Evolutionary conservation across 2,113 vertebrate genomes (phyloP), one percentile per base, ranked within the genome.

Genomic region (Catharus bicknelli): DNA sequence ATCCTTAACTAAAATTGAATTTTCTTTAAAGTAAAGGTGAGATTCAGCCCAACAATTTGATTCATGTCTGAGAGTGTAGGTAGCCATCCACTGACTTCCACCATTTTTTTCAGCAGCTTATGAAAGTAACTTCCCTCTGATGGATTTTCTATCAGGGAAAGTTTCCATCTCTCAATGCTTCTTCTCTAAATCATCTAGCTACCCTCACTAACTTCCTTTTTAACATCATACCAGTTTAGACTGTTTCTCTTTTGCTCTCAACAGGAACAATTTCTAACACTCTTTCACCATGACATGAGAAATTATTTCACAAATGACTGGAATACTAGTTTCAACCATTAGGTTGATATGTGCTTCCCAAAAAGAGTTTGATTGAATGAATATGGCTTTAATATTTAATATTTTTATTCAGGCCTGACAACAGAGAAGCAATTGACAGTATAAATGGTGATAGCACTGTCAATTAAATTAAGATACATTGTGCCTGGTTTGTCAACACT

Each of bases 361-460:
- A 85, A 86, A 86, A 50, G 40, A 58, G 18, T 68, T 89, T 83
- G 83, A 88, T 36, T 89, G 86, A 95, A 58, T 13, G 26, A 90
- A 66, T 92, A 87, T 79, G 89, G 38, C 69, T 93, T 95, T 76
- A 84, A 12, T 73, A 58, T 89, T 94, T 75, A 84, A 85, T 90
- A 82, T 76, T 90, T 96, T 90, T 84, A 54, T 82, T 45, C 58
- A 76, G 27, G n/a, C 18, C 32, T 90, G 86, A 66, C 73, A 90
- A 75, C 50, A 85, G 58, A 87, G 62, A 88, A 87, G 18, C 74
- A 87, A 87, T 45, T 69, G 77, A 58, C 67, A 54, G 54, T 54
- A 79, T 30, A 86, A 93, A 84, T 68, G 21, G 42, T 34, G 21
- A 90, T 86, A 62, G 9, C 12, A 11, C 50, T 68, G 42, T 89